Base-by-base conservation (phyloP, 1,140 invertebrate species). In the Bombyx mandarina region DNA sequence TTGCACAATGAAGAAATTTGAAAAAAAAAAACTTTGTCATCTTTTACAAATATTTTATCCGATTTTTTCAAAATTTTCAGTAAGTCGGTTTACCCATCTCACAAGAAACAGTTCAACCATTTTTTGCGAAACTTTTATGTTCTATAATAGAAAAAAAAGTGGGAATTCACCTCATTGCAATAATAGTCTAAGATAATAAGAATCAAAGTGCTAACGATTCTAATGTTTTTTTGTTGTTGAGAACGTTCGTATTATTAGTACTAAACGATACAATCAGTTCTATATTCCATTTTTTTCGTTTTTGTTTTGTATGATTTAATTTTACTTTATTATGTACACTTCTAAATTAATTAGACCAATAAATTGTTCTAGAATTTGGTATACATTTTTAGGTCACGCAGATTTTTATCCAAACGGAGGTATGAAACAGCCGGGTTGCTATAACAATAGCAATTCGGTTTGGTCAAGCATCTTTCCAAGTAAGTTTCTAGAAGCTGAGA, bases 371-470 rank as follows among this genome's bases (percentile, higher is more conserved):
- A 7, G 10, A 45, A 45, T 45, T 45, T 45, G 45, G 10, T 8
- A 45, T 45, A 8, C 1, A 45, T 45, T 8, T 60, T 47, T 60
- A 88, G 92, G 92, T 45, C 87, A 92, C 61, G 86, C 89, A 43
- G 93, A 94, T 69, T 93, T 93, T 77, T 93, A 92, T 70, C 91
- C 92, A 0, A 93, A 93, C 63, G 92, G 92, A 7, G 90, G 91
- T n/a, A 89, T 85, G 78, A 81, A 81, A 52, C 90, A 91, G 65
- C 90, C 89, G 0, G 90, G 90, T 0, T 91, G 90, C 58, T 26
- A 63, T 4, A 79, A 66, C 35, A 61, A 68, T 43, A 71, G 83
- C 7, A 72, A 57, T 3, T 88, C 84, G 0, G 56, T 83, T 0
- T 86, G 84, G 73, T 58, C 75, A 5, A 68, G 69, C 43, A 67